Conservation (phyloP, 2,888 invertebrate genomes). For the Byasa hedistus region DNA sequence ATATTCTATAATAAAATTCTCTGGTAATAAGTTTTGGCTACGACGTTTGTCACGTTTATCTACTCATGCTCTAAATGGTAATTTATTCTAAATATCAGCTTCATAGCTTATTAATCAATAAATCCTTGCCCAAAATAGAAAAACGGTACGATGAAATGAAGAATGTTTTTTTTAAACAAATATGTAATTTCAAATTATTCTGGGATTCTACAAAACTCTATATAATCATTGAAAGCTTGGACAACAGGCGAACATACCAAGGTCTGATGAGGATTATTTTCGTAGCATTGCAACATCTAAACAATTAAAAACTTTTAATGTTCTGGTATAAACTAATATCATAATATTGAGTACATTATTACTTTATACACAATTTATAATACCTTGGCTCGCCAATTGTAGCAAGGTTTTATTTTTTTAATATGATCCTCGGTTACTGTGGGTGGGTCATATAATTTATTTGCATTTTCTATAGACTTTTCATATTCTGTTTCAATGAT, state of each 20-base stretch:
- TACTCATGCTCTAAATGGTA: too few species aligned
- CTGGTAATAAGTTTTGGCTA: too few species aligned
- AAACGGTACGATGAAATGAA: neutral
- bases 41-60: too few species aligned
- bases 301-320: conserved; percentile 34
- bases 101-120: too few species aligned
- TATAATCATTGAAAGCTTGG: conserved; percentile 65
- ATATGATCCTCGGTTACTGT: conserved; percentile 53
- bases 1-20: too few species aligned
- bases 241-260: conserved; percentile 62
- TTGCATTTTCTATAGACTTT: conserved; percentile 57
- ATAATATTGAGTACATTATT: neutral
- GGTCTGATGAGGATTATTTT: conserved; percentile 66
- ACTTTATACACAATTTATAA: neutral
- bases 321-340: conserved; percentile 4
- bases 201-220: conserved; percentile 55
- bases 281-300: conserved; percentile 70
- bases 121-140: neutral
- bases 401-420: conserved; percentile 63
- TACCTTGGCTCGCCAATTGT: conserved; percentile 65
- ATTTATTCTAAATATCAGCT: too few species aligned
- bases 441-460: conserved; percentile 48
- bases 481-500: conserved; percentile 68
- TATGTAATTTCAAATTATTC: conserved; percentile 38
- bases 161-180: neutral